A percentile compares a stretch with the other conserved stretches of the same genome.
Evolutionary conservation across 1,140 invertebrate genomes (phyloP).

Genomic region (Drosophila repletoides): DNA sequence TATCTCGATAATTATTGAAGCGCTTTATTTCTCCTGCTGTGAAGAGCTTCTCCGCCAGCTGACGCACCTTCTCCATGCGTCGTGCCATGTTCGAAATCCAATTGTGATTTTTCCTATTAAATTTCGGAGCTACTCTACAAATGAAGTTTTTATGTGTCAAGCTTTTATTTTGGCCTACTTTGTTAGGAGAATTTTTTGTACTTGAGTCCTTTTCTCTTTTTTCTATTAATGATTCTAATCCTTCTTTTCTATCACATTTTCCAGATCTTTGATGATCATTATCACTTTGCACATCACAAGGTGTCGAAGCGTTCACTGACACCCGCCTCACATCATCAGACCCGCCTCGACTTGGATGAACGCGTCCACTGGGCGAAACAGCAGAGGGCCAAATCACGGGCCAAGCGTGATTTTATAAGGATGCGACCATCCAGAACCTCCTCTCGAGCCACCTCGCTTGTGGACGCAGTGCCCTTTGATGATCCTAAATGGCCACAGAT

Average conservation of each 20-base stretch:
- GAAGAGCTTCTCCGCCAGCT: slow-evolving; percentile 50
- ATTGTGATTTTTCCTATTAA: no score
- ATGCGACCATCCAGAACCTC: slow-evolving; percentile 80
- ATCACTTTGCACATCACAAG: slow-evolving; percentile 90
- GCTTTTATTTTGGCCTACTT: no score
- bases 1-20: slow-evolving; percentile 40
- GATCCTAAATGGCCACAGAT: slow-evolving; percentile 94
- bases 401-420: slow-evolving; percentile 87
- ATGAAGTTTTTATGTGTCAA: no score
- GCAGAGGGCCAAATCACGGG: slow-evolving; percentile 86
- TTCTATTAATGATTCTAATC: background rate
- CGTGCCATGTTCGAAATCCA: slow-evolving; percentile 14
- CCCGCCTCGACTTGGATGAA: slow-evolving; percentile 86
- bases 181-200: no score
- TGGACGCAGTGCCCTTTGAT: slow-evolving; percentile 84
- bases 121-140: no score
- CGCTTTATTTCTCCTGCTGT: slow-evolving; percentile 56
- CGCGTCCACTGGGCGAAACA: slow-evolving; percentile 89
- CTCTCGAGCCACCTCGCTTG: slow-evolving; percentile 51
- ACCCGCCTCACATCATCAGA: slow-evolving; percentile 87
- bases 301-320: slow-evolving; percentile 88
- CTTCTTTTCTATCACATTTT: slow-evolving; percentile 82
- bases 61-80: slow-evolving; percentile 21
- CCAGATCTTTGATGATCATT: slow-evolving; percentile 91
- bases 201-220: background rate